Conservation (phyloP, 2,888 invertebrate species). For the Rhamnusium bicolor region DNA sequence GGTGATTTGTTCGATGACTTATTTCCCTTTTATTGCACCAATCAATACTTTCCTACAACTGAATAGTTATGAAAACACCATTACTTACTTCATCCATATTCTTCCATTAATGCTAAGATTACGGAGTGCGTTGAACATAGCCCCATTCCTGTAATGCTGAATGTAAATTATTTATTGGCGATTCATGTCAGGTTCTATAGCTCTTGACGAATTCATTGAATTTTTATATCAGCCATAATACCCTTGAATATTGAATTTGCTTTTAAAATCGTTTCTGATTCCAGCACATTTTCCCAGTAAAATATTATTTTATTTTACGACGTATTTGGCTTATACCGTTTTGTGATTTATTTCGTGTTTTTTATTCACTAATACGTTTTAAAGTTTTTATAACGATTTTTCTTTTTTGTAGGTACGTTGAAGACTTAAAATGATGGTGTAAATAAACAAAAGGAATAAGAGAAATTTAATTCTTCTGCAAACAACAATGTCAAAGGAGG, state of each 20-base stretch:
- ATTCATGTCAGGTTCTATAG: conserved; percentile 54
- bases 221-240: conserved; percentile 53
- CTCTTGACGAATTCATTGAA: conserved; percentile 58
- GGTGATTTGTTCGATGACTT: not conserved
- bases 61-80: not conserved
- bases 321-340: conserved; percentile 3
- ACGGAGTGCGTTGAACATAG: conserved; percentile 10
- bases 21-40: too few species aligned
- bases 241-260: conserved; percentile 49
- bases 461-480: not conserved
- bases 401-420: not conserved
- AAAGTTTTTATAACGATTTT: not conserved
- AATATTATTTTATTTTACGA: conserved; percentile 28
- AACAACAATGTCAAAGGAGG: not conserved
- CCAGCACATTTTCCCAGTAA: conserved; percentile 34
- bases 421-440: not conserved
- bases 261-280: conserved; percentile 43
- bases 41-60: not conserved
- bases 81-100: not conserved
- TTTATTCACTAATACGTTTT: not conserved
- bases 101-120: conserved; percentile 16
- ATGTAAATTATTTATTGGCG: conserved; percentile 49
- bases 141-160: conserved; percentile 36
- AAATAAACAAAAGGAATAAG: too few species aligned
- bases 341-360: not conserved